These are phyloP conservation scores for Lepidochrysops patricia DNA, from an alignment of 2,888 invertebrate genomes.

Conservation along the genomic window DNA sequence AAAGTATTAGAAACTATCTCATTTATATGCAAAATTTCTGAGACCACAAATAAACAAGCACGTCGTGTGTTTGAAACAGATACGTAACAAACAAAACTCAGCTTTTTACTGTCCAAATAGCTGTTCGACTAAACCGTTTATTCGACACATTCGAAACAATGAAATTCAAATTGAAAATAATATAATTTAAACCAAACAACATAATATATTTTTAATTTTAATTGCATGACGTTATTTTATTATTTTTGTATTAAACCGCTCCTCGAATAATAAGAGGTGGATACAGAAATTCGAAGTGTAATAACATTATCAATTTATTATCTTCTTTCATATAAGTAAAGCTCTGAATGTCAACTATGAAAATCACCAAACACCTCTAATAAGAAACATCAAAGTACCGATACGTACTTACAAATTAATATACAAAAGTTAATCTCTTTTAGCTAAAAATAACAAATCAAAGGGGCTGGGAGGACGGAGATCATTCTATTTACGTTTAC, in stretches of 20 bases:
- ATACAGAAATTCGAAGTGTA: too few species aligned
- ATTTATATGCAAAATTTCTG: neutral
- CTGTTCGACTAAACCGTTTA: neutral
- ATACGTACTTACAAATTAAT: constrained; percentile 65
- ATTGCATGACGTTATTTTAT: neutral
- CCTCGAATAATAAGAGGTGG: neutral
- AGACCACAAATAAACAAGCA: neutral
- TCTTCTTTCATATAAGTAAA: constrained; percentile 20
- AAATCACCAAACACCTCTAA: constrained; percentile 62
- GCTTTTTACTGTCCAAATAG: neutral
- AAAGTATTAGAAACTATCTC: neutral
- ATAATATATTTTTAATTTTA: neutral
- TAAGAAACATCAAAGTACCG: constrained; percentile 67
- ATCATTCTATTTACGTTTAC: constrained; percentile 74
- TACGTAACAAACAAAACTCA: neutral
- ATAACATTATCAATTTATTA: neutral
- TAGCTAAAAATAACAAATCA: constrained; percentile 70
- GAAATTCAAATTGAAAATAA: neutral
- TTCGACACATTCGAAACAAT: neutral
- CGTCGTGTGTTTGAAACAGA: neutral
- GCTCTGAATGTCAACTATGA: constrained; percentile 38
- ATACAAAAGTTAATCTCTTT: constrained; percentile 58
- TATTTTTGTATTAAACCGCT: too few species aligned
- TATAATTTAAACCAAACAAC: neutral
- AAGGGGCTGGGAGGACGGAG: constrained; percentile 66